phyloP scores from a whole-genome alignment of 2,113 vertebrate species.

The Corvus hawaiiensis region DNA sequence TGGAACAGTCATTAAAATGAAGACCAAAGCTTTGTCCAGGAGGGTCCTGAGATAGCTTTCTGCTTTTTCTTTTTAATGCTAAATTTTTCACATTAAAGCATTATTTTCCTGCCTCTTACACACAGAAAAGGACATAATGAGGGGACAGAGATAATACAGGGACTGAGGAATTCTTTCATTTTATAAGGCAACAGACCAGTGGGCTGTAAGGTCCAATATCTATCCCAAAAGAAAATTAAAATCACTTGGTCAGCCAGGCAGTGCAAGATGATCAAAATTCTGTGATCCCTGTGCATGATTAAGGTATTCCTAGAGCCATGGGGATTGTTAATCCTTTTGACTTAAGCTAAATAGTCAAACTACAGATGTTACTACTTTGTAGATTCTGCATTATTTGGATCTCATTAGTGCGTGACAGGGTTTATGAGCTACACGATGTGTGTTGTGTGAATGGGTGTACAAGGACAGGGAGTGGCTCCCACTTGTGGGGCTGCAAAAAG shows the following conservation, averaged over 20 bases:
- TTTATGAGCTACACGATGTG: not conserved
- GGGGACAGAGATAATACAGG: not conserved
- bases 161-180: not conserved
- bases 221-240: constrained; percentile 30
- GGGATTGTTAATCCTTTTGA: constrained; percentile 26
- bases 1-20: not conserved
- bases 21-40: not conserved
- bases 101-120: not conserved
- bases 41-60: not conserved
- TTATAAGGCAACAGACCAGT: not conserved
- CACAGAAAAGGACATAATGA: not conserved
- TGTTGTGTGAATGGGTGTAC: not conserved
- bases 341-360: not conserved
- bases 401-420: not conserved
- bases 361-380: constrained; percentile 5
- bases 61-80: not conserved
- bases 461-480: not conserved
- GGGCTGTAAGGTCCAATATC: not conserved
- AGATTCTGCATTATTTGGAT: not conserved
- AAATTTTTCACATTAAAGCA: not conserved
- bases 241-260: not conserved
- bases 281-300: not conserved
- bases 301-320: not conserved
- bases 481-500: not conserved
- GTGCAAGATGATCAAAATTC: not conserved